phyloP scores from a whole-genome alignment of 2,888 invertebrate genomes.

The Drosophila limbata region DNA sequence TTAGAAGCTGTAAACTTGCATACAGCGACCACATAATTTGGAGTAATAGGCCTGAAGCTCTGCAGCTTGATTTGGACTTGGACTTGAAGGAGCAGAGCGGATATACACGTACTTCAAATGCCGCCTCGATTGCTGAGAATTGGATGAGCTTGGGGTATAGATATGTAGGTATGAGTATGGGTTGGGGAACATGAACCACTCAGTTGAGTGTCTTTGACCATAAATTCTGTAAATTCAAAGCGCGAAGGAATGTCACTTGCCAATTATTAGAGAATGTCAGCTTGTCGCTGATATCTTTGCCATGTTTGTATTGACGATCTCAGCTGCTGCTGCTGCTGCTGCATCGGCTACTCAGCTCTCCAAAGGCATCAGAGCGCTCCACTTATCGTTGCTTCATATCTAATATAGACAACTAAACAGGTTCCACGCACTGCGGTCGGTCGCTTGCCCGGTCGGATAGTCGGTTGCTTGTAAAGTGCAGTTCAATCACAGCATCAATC shows the following conservation, averaged over 20 bases:
- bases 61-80: constrained; percentile 6
- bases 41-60: constrained; percentile 55
- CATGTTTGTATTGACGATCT: constrained; percentile 80
- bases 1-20: constrained; percentile 66
- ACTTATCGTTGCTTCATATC: constrained; percentile 80
- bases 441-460: constrained; percentile 37
- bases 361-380: constrained; percentile 66
- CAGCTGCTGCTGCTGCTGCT: constrained; percentile 41
- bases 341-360: constrained; percentile 46
- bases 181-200: constrained; percentile 20
- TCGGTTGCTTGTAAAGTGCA: constrained; percentile 58
- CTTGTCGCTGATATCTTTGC: constrained; percentile 79
- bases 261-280: constrained; percentile 80
- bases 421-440: constrained; percentile 67
- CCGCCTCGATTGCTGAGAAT: constrained; percentile 40
- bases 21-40: constrained; percentile 61
- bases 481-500: constrained; percentile 74
- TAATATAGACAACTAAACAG: constrained; percentile 78
- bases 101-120: constrained; percentile 47
- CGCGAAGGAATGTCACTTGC: constrained; percentile 80
- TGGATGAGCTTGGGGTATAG: constrained; percentile 38
- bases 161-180: background rate
- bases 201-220: constrained; percentile 70
- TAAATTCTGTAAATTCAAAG: constrained; percentile 80
- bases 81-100: constrained; percentile 41